Conservation (phyloP, 1,140 invertebrate species). For the Pantala flavescens region DNA sequence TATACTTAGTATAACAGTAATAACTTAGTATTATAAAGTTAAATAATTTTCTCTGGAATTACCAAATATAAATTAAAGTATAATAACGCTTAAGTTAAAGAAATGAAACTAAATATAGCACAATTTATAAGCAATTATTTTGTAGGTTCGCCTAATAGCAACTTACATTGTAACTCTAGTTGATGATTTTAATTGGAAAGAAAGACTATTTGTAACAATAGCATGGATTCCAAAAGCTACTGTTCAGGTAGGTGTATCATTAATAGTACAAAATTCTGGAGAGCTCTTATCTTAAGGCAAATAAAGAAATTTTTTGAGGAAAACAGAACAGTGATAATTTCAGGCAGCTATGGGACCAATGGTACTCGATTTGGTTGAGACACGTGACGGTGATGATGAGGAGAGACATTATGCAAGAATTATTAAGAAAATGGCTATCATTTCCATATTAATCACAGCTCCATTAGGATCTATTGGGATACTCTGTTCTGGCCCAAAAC, state of each 20-base stretch:
- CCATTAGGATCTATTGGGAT: conserved; percentile 51
- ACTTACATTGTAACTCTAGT: conserved; percentile 48
- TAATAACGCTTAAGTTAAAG: too few relatives aligned
- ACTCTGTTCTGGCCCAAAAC: conserved; percentile 36
- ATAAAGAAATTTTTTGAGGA: too few relatives aligned
- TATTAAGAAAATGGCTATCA: conserved; percentile 55
- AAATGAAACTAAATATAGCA: too few relatives aligned
- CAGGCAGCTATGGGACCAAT: conserved; percentile 52
- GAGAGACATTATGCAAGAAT: conserved; percentile 32
- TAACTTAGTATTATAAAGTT: too few relatives aligned
- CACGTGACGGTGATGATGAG: background rate
- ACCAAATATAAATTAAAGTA: too few relatives aligned
- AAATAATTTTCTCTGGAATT: too few relatives aligned
- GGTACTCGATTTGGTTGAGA: conserved; percentile 46
- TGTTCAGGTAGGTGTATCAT: conserved; percentile 43
- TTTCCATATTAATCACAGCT: conserved; percentile 60
- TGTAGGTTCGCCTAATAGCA: conserved; percentile 43
- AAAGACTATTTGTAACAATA: conserved; percentile 55
- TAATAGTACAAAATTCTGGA: too few relatives aligned
- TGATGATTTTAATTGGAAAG: conserved; percentile 49
- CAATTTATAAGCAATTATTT: too few relatives aligned
- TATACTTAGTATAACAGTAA: too few relatives aligned
- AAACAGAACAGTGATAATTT: conserved; percentile 19
- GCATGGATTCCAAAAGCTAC: conserved; percentile 68
- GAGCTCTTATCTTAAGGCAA: too few relatives aligned